Conservation (phyloP, 2,888 invertebrate genomes). For the Drosophila mimica region DNA sequence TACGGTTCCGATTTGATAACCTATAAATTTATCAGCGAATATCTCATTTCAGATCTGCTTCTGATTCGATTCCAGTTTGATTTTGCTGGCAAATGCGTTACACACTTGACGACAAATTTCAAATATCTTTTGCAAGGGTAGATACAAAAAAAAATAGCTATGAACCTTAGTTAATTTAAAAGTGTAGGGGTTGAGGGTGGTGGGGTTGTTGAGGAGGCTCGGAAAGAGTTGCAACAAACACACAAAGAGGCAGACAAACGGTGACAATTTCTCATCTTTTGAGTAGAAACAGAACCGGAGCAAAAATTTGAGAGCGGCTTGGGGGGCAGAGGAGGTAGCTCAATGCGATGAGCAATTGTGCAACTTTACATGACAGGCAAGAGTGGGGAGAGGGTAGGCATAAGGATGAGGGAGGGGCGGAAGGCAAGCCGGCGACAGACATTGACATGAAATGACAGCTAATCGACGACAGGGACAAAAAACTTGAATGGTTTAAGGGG, state of each 20-base stretch:
- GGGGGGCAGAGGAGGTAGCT: conserved; percentile 21
- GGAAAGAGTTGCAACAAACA: conserved; percentile 43
- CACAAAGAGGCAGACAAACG: conserved; percentile 64
- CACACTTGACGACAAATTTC: neutral
- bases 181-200: conserved; percentile 5
- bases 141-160: conserved; percentile 28
- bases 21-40: neutral
- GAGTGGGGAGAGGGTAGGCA: conserved; percentile 3
- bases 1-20: neutral
- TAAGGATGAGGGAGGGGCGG: neutral
- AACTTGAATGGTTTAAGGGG: conserved; percentile 15
- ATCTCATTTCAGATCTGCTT: neutral
- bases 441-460: conserved; percentile 72
- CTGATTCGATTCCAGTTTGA: neutral
- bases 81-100: neutral
- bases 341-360: conserved; percentile 72
- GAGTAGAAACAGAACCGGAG: conserved; percentile 30
- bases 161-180: conserved; percentile 70
- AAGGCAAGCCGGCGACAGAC: conserved; percentile 36
- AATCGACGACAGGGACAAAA: conserved; percentile 63
- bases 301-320: neutral
- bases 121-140: neutral
- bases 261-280: conserved; percentile 71
- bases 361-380: conserved; percentile 40
- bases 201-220: neutral